Conservation (phyloP, 2,888 invertebrate species). For the Leptura quadrifasciata region DNA sequence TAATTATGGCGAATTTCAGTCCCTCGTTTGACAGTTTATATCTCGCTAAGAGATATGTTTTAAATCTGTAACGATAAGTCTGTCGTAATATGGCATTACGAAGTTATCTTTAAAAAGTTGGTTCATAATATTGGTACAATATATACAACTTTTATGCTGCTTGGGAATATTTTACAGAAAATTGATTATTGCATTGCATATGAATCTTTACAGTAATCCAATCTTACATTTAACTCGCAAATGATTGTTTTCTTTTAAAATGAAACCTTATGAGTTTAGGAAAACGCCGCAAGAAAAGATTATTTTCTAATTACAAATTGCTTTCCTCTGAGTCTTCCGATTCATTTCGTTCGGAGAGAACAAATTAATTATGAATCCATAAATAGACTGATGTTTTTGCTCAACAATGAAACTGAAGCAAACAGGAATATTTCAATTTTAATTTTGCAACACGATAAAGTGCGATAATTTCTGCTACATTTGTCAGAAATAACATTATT, state of each 20-base stretch:
- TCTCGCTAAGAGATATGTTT: no score
- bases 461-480: slow-evolving; percentile 22
- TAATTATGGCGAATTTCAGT: no score
- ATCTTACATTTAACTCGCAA: neutral
- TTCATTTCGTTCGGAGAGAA: slow-evolving; percentile 51
- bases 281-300: slow-evolving; percentile 46
- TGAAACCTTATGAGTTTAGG: slow-evolving; percentile 44
- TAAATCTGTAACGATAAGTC: no score
- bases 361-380: slow-evolving; percentile 59
- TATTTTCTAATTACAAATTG: slow-evolving; percentile 62
- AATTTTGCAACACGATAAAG: slow-evolving; percentile 20
- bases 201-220: no score
- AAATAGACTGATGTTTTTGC: slow-evolving; percentile 49
- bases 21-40: no score
- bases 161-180: no score
- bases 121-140: no score
- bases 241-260: slow-evolving; percentile 1
- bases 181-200: no score
- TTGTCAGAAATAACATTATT: neutral
- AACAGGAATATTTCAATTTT: slow-evolving; percentile 21
- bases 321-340: slow-evolving; percentile 52
- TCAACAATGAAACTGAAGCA: slow-evolving; percentile 25
- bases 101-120: no score
- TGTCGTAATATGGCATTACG: no score
- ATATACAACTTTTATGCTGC: no score